Evolutionary conservation across 1,140 invertebrate species (phyloP).

Genomic region (Lucilia cuprina): DNA sequence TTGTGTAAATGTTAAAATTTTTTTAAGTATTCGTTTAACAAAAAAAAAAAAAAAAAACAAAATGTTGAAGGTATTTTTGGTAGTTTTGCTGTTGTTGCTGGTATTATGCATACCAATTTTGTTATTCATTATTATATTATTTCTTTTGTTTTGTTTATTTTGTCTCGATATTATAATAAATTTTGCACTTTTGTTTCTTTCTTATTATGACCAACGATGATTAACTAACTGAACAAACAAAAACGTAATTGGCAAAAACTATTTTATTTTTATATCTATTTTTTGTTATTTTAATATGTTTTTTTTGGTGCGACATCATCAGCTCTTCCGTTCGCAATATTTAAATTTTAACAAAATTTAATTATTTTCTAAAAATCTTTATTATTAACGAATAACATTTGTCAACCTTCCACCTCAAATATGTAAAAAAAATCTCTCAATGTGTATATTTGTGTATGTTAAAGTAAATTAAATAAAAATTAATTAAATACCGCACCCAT

Average conservation of each 20-base stretch:
- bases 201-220: background rate
- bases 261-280: background rate
- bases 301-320: background rate
- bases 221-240: background rate
- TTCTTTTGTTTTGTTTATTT: slow-evolving; percentile 16
- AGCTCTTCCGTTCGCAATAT: background rate
- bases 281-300: too few species aligned
- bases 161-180: background rate
- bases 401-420: too few species aligned
- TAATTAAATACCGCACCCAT: background rate
- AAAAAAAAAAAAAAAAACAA: background rate
- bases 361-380: too few species aligned
- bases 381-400: too few species aligned
- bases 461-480: too few species aligned
- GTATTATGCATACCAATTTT: background rate
- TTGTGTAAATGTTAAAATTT: background rate
- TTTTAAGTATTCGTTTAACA: background rate
- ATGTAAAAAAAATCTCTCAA: too few species aligned
- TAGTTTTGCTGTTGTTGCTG: background rate
- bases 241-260: background rate
- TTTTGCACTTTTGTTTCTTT: slow-evolving; percentile 1
- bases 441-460: too few species aligned
- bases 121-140: background rate
- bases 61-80: background rate
- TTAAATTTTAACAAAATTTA: background rate